Conservation (phyloP, 2,888 invertebrate genomes). For the Neria commutata region DNA sequence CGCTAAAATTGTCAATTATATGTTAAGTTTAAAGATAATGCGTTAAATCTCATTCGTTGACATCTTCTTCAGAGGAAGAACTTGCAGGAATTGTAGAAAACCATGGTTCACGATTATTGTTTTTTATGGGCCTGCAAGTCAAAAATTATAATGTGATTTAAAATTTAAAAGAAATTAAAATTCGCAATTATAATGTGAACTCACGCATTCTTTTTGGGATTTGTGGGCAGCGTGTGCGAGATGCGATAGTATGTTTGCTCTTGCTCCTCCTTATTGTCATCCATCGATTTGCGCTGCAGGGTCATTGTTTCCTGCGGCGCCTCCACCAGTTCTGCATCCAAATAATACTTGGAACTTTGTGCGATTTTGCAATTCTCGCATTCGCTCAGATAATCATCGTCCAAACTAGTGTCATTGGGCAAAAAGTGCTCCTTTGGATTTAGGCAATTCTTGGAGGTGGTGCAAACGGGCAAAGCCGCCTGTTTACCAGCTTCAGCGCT, state of each 20-base stretch:
- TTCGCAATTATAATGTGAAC: no score
- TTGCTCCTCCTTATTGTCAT: conserved; percentile 60
- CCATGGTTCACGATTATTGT: conserved; percentile 67
- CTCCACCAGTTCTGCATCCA: conserved; percentile 65
- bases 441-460: conserved; percentile 61
- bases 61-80: conserved; percentile 63
- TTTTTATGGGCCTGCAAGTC: conserved; percentile 60
- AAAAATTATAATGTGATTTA: no score
- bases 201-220: conserved; percentile 64
- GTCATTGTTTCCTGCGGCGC: conserved; percentile 74
- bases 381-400: conserved; percentile 80
- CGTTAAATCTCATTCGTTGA: conserved; percentile 63
- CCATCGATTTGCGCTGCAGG: conserved; percentile 65
- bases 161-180: no score
- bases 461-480: conserved; percentile 61
- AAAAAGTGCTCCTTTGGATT: conserved; percentile 62
- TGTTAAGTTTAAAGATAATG: conserved; percentile 58
- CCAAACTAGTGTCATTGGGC: conserved; percentile 62
- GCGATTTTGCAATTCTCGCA: conserved; percentile 86
- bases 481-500: conserved; percentile 2
- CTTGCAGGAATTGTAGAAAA: conserved; percentile 71
- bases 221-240: conserved; percentile 70
- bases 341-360: conserved; percentile 71
- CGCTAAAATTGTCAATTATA: conserved; percentile 21
- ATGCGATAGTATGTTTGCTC: conserved; percentile 67